Evolutionary conservation across 1,140 invertebrate genomes (phyloP), one percentile per base, ranked within the genome.

Genomic region (Hypothenemus hampei): DNA sequence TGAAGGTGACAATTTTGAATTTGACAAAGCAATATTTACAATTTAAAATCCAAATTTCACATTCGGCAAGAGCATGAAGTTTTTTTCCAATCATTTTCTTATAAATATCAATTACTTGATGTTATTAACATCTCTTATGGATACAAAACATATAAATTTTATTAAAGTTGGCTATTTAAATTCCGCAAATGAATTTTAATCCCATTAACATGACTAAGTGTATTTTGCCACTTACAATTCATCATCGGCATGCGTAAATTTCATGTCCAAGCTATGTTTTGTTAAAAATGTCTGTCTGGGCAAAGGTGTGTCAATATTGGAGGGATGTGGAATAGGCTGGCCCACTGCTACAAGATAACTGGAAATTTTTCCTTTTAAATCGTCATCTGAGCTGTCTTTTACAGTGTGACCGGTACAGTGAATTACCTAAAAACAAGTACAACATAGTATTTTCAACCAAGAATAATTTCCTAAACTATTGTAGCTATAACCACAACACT

Each of bases 191-290:
- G n/a, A n/a, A n/a, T n/a, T n/a, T n/a, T n/a, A n/a, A n/a, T n/a
- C n/a, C n/a, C n/a, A n/a, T n/a, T n/a, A n/a, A n/a, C n/a, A n/a
- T n/a, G n/a, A n/a, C n/a, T n/a, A n/a, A n/a, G n/a, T n/a, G n/a
- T n/a, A n/a, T n/a, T n/a, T n/a, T n/a, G n/a, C n/a, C n/a, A 79
- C 84, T 81, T 77, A 96, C 93, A 86, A 91, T 51, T 66, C 56
- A 58, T 95, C 91, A 76, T 97, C 93, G 55, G 86, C 89, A 69
- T 93, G 91, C 11, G 88, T 92, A 69, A 93, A 95, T 69, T 90
- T 93, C 91, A 96, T 95, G 69, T 93, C 90, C 63, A 94, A 78
- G 65, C 81, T 88, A 70, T 96, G 93, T 68, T 92, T 91, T 8
- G 87, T 91, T 13, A 96, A 75, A 73, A 97, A 96, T 0, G 91